Evolutionary conservation across 1,140 invertebrate species (phyloP), one percentile per base, ranked within the genome.

Genomic region (Drosophila sucinea): DNA sequence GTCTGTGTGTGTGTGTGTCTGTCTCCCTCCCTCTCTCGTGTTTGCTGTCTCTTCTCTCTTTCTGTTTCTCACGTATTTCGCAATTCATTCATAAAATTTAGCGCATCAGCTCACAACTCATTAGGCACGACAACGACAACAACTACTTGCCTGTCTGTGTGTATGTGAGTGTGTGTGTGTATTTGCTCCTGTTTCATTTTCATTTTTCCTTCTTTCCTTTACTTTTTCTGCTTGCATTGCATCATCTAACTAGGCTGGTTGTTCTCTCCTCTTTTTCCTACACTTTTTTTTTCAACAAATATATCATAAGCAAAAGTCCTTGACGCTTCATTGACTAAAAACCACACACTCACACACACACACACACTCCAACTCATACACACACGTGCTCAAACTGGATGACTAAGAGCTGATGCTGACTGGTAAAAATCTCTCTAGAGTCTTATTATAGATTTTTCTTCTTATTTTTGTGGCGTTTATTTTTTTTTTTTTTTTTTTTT

Each of bases 311-410:
- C 79, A 80, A 81, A 89, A 87, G 85, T 87, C 84, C 84, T 87
- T 87, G 84, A 87, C 84, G 84, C 84, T 87, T 89, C 84, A 87
- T 87, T 87, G 84, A 87, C 84, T 87, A 89, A 87, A 87, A 87
- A 80, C 38, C 67, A 69, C 68, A 69, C 62, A 81, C 60, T 69
- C 75, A 75, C 63, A 70, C 65, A 55, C 7, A 54, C 23, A 32
- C 68, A 54, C 35, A 57, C 47, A 51, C 56, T 60, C 29, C 6
- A 60, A 44, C n/a, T 40, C 17, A 29, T 63, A 47, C 47, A 57
- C 47, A 51, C 58, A 66, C 30, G 44, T 8, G 23, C 32, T 67
- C 76, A 73, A 82, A 35, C 58, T 47, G 72, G 79, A 83, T 87
- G 83, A 89, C 83, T 87, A 87, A 87, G 83, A 87, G 84, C 66